Evolutionary conservation across 2,113 vertebrate species (phyloP).

Genomic region (Phalacrocorax brasilianus): DNA sequence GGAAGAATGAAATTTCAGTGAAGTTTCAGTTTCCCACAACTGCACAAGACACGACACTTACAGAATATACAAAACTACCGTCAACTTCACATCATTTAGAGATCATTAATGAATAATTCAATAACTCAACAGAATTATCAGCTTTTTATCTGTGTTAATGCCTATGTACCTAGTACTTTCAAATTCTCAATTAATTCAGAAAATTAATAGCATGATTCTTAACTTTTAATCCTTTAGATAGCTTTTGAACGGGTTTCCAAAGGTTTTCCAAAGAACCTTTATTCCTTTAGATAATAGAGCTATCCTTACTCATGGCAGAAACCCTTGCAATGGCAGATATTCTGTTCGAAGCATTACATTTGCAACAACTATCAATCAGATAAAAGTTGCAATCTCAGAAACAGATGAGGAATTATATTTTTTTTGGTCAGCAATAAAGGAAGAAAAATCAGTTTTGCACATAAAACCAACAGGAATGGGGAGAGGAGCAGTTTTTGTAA

Average conservation of each 20-base stretch:
- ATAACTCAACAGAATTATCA: background rate
- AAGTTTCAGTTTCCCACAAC: background rate
- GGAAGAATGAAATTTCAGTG: background rate
- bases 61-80: background rate
- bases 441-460: background rate
- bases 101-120: background rate
- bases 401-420: background rate
- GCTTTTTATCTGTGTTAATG: background rate
- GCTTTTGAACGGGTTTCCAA: background rate
- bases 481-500: background rate
- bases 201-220: background rate
- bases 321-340: background rate
- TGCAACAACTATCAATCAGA: background rate
- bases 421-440: background rate
- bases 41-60: background rate
- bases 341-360: background rate
- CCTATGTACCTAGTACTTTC: background rate
- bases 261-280: background rate
- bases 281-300: background rate
- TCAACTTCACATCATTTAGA: background rate
- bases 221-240: constrained; percentile 1
- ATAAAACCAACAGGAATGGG: background rate
- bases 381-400: background rate
- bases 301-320: background rate
- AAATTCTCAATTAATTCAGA: background rate